Evolutionary conservation across 2,113 vertebrate species (phyloP).

Genomic region (Stictonetta naevosa): DNA sequence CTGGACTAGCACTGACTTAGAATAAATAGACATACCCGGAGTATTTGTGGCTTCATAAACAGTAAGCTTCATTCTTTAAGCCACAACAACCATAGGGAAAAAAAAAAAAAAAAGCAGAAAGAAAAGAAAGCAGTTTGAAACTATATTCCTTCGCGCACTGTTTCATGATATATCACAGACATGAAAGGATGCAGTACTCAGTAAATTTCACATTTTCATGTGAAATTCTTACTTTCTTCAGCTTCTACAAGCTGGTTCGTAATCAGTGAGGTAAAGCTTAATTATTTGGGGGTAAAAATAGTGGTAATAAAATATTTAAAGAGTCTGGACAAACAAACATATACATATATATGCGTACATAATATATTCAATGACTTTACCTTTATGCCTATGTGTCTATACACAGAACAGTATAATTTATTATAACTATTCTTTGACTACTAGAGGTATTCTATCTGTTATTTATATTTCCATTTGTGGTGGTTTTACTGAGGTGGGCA

Average conservation of each 20-base stretch:
- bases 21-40: constrained; percentile 10
- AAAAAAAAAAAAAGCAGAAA: background rate
- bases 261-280: background rate
- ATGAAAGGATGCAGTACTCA: background rate
- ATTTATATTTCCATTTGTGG: background rate
- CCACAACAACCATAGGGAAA: background rate
- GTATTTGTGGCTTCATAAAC: constrained; percentile 21
- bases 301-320: background rate
- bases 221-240: background rate
- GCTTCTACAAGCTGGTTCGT: background rate
- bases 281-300: rapidly evolving
- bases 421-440: background rate
- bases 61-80: background rate
- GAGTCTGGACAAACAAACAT: background rate
- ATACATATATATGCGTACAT: background rate
- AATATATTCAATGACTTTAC: background rate
- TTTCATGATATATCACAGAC: background rate
- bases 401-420: background rate
- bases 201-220: background rate
- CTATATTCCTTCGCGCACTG: background rate
- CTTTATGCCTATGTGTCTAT: background rate
- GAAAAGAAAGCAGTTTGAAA: background rate
- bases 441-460: background rate
- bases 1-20: constrained; percentile 6
- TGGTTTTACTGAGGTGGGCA: too few relatives aligned